phyloP scores from a whole-genome alignment of 2,797 vertebrate species.

The Danio kyathit region DNA sequence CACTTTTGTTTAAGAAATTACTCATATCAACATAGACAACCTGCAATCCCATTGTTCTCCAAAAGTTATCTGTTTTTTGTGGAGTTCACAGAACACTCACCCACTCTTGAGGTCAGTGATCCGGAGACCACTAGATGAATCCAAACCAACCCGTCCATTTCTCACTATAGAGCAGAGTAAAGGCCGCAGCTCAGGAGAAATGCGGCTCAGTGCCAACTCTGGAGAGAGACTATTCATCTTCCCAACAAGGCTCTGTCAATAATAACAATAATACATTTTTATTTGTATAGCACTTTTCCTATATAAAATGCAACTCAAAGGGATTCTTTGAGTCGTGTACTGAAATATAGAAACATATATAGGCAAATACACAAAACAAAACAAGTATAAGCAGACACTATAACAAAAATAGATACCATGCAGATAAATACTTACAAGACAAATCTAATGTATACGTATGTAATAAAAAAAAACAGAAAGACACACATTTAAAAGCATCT shows the following conservation, averaged over 20 bases:
- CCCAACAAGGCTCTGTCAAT: constrained; percentile 10
- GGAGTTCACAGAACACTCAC: constrained; percentile 74
- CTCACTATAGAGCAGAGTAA: constrained; percentile 92
- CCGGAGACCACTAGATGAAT: constrained; percentile 93
- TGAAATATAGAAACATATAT: too few relatives aligned
- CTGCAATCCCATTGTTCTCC: background rate
- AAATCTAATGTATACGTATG: too few relatives aligned
- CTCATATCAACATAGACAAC: background rate
- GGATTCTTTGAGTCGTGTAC: too few relatives aligned
- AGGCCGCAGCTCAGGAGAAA: constrained; percentile 91
- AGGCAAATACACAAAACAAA: too few relatives aligned
- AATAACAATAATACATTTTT: too few relatives aligned
- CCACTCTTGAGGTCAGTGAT: constrained; percentile 98
- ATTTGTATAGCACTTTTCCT: too few relatives aligned
- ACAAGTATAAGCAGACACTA: too few relatives aligned
- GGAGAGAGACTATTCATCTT: constrained; percentile 90
- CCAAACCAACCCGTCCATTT: constrained; percentile 94
- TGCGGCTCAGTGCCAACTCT: constrained; percentile 93
- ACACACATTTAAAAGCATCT: too few relatives aligned
- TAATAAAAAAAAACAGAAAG: too few relatives aligned
- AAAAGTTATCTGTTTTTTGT: background rate
- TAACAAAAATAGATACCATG: too few relatives aligned
- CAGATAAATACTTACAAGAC: too few relatives aligned
- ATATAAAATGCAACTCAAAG: too few relatives aligned
- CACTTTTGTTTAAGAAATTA: background rate